A percentile compares a stretch with the other conserved stretches of the same genome.
Evolutionary conservation across 2,888 invertebrate species (phyloP).

Genomic region (Sympetrum striolatum): DNA sequence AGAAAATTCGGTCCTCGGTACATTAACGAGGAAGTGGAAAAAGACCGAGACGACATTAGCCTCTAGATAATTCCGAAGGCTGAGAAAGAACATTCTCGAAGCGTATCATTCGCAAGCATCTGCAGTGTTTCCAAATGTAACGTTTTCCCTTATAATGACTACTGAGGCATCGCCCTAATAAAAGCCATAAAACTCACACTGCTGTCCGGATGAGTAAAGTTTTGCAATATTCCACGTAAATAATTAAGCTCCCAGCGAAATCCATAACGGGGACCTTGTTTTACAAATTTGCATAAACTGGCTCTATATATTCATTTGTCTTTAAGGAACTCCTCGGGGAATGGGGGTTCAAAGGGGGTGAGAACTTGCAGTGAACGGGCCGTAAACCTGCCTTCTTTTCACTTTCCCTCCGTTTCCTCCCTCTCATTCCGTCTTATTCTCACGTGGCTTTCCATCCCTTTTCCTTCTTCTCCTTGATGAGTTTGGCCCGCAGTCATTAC

Average conservation of each 20-base stretch:
- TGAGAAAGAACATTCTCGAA: no score
- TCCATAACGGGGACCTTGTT: neutral
- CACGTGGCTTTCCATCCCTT: neutral
- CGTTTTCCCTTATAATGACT: neutral
- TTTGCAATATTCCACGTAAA: neutral
- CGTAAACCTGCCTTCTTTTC: neutral
- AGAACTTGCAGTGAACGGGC: neutral
- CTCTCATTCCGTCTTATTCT: neutral
- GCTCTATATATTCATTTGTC: slow-evolving; percentile 29
- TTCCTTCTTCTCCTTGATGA: neutral
- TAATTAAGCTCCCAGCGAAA: neutral
- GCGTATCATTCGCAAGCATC: no score
- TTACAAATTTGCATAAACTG: slow-evolving; percentile 22
- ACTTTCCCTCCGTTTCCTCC: neutral
- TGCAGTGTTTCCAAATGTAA: no score
- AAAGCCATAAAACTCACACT: neutral
- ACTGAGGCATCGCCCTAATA: neutral
- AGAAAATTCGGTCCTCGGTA: no score
- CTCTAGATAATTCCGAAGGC: no score
- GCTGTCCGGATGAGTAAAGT: neutral
- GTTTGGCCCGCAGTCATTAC: neutral
- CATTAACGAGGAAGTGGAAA: no score
- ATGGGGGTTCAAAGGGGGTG: neutral
- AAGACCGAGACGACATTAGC: no score
- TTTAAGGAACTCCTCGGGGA: neutral